Conservation (phyloP, 2,113 vertebrate species). For the Ptyas mucosa region DNA sequence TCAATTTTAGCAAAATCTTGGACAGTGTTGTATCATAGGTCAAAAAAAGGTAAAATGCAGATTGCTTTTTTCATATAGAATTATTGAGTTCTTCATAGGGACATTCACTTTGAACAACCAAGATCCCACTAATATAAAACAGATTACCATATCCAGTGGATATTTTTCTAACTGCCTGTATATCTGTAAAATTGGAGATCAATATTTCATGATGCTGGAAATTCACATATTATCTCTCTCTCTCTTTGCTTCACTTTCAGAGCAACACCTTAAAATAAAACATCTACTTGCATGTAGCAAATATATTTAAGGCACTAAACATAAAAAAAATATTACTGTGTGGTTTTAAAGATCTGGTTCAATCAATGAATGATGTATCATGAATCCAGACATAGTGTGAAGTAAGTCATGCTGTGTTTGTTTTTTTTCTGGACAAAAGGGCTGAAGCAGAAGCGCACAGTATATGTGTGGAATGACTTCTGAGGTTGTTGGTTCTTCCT, state of each 20-base stretch:
- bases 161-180: not conserved
- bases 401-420: not conserved
- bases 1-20: not conserved
- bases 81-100: not conserved
- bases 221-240: constrained; percentile 11
- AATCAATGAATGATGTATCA: not conserved
- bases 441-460: not conserved
- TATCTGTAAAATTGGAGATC: not conserved
- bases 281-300: not conserved
- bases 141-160: not conserved
- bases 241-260: not conserved
- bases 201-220: constrained; percentile 18
- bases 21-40: not conserved
- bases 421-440: not conserved
- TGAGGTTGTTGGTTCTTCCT: not conserved
- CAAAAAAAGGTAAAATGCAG: not conserved
- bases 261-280: not conserved
- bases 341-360: not conserved
- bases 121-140: not conserved
- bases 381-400: not conserved
- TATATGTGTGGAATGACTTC: not conserved
- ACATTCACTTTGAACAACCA: not conserved
- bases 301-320: not conserved
- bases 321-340: not conserved
- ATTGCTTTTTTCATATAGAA: not conserved